Base-by-base conservation (phyloP, 2,113 vertebrate genomes). In the Eudyptes chrysolophus region DNA sequence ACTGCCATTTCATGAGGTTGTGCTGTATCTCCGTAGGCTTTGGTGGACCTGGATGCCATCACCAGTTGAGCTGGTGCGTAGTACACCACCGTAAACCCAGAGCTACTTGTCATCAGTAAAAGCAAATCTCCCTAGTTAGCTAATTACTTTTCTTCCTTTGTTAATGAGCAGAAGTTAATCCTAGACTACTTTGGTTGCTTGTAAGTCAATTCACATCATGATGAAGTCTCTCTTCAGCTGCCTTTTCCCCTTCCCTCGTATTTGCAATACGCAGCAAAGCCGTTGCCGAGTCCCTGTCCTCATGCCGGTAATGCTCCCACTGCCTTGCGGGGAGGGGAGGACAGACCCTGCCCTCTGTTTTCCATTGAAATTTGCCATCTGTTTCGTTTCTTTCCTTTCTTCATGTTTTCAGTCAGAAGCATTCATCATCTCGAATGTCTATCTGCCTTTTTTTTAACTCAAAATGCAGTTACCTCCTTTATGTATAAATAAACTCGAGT, bases 401-500 rank as follows among this genome's bases (percentile, higher is more conserved):
- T 46, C 64, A 10, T 1, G 0, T 36, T 90, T 75, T 29, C 32
- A 81, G 34, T 32, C 20, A 27, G 17, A 72, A 92, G 29, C 22
- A 9, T 30, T 88, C 64, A 46, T 32, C 10, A 4, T 64, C 57
- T 71, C 77, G n/a, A 27, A 19, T 8, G 6, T 14, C 46, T 68
- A 0, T 6, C 22, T 19, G 19, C 70, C 24, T 74, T 79, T 90
- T 61, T 62, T 65, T 11, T 57, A 26, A 30, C 61, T 48, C 44
- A 19, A 71, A 74, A 42, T 29, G 58, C 77, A 81, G 64, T 87
- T 54, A 84, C 36, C 58, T 94, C 42, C 55, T 77, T 81, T 48
- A 15, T 21, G 34, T 51, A 90, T 30, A 62, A 97, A 96, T 96
- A 97, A 97, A 97, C 55, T 4, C 6, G 0, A 82, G 36, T 92